Conservation (phyloP, 2,113 vertebrate species). For the Rutilus rutilus region DNA sequence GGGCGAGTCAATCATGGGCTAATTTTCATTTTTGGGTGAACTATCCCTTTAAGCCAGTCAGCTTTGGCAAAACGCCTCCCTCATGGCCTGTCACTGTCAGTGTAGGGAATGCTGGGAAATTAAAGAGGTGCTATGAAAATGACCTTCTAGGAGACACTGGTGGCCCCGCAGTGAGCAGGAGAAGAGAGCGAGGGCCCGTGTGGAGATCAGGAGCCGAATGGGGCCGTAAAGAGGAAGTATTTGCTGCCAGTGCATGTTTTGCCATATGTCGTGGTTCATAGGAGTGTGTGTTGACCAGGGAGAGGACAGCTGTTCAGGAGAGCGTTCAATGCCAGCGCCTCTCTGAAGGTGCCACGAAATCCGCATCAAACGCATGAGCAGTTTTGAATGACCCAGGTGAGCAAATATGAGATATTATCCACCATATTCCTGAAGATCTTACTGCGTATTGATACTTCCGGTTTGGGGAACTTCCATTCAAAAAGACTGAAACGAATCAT, state of each 20-base stretch:
- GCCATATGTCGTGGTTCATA: slow-evolving; percentile 70
- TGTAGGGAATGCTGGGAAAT: slow-evolving; percentile 46
- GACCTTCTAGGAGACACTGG: slow-evolving; percentile 61
- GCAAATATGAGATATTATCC: background rate
- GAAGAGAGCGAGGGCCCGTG: slow-evolving; percentile 25
- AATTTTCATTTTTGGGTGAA: no score
- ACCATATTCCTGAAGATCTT: no score
- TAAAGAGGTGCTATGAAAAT: slow-evolving; percentile 57
- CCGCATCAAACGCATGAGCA: slow-evolving; percentile 19
- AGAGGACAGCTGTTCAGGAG: slow-evolving; percentile 68
- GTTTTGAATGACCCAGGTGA: slow-evolving; percentile 30
- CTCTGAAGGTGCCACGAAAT: slow-evolving; percentile 8
- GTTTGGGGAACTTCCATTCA: no score
- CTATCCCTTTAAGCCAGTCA: slow-evolving; percentile 17
- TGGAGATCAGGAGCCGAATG: slow-evolving; percentile 61
- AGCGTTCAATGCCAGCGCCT: slow-evolving; percentile 18
- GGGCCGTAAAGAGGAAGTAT: slow-evolving; percentile 75
- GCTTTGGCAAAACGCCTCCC: slow-evolving; percentile 17
- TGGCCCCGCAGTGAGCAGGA: slow-evolving; percentile 31
- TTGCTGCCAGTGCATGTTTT: slow-evolving; percentile 76
- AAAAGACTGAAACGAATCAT: no score
- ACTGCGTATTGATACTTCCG: no score
- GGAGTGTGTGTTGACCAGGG: slow-evolving; percentile 55
- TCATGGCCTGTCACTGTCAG: slow-evolving; percentile 41
- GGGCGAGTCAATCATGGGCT: no score